Conservation (phyloP, 1,140 invertebrate species). For the Meloidogyne exigua region DNA sequence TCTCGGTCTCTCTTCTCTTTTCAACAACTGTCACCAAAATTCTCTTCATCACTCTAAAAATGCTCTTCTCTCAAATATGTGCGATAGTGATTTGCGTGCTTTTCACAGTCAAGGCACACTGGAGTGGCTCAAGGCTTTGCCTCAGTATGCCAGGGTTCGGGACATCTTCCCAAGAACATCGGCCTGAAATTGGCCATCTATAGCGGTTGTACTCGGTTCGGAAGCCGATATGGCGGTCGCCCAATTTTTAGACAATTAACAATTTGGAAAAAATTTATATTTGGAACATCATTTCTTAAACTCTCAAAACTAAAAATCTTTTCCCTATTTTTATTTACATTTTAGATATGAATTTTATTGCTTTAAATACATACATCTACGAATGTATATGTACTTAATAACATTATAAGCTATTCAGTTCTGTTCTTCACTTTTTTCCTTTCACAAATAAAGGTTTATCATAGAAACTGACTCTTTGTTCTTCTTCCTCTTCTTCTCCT, state of each 20-base stretch:
- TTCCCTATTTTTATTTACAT: no score
- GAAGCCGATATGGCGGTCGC: neutral
- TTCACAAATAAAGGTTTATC: no score
- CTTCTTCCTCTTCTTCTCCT: no score
- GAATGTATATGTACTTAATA: no score
- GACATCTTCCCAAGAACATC: neutral
- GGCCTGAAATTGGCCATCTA: neutral
- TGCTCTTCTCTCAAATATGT: neutral
- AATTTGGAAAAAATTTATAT: no score
- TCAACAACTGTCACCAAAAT: neutral
- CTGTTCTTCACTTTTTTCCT: no score
- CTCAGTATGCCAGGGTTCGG: constrained; percentile 3
- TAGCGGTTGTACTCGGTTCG: neutral
- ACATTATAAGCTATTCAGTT: no score
- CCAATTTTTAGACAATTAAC: neutral
- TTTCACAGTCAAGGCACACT: neutral
- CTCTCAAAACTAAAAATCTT: no score
- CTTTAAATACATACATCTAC: no score
- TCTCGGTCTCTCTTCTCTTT: neutral
- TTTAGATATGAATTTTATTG: no score
- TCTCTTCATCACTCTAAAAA: neutral
- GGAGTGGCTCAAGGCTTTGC: neutral
- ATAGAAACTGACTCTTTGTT: no score
- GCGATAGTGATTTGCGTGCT: neutral
- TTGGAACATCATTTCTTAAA: no score